phyloP scores from a whole-genome alignment of 1,140 invertebrate species.

The Ips typographus region DNA sequence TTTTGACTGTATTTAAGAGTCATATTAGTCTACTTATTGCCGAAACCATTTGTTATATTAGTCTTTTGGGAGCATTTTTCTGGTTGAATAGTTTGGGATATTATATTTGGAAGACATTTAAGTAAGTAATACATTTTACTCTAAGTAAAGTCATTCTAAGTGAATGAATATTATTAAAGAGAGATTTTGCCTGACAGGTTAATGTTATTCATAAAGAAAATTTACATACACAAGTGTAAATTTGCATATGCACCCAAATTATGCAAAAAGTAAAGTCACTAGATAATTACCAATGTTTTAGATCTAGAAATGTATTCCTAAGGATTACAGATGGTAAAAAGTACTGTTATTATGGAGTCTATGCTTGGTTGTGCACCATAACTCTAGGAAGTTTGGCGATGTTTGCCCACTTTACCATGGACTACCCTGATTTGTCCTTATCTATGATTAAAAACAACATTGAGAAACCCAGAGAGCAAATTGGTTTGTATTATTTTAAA shows the following conservation, averaged over 20 bases:
- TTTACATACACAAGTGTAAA: too few relatives aligned
- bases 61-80: slow-evolving; percentile 75
- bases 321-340: slow-evolving; percentile 79
- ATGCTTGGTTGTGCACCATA: slow-evolving; percentile 73
- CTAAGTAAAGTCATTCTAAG: too few relatives aligned
- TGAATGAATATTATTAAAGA: too few relatives aligned
- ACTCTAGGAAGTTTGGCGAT: slow-evolving; percentile 70
- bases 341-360: slow-evolving; percentile 82
- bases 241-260: too few relatives aligned
- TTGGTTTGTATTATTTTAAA: slow-evolving; percentile 53
- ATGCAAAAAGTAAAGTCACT: background rate
- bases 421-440: slow-evolving; percentile 56
- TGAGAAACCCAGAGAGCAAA: slow-evolving; percentile 61
- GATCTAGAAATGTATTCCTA: slow-evolving; percentile 79
- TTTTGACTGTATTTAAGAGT: slow-evolving; percentile 76
- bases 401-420: slow-evolving; percentile 79
- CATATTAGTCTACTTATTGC: slow-evolving; percentile 77
- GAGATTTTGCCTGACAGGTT: too few relatives aligned
- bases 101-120: slow-evolving; percentile 84
- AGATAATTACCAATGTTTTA: slow-evolving; percentile 46
- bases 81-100: slow-evolving; percentile 83
- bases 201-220: too few relatives aligned
- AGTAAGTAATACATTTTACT: slow-evolving; percentile 51
- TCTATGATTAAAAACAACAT: slow-evolving; percentile 25
- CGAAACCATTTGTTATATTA: slow-evolving; percentile 75